A percentile compares a stretch with the other conserved stretches of the same genome.
phyloP scores from a whole-genome alignment of 2,113 vertebrate species.

The Callipepla californica region DNA sequence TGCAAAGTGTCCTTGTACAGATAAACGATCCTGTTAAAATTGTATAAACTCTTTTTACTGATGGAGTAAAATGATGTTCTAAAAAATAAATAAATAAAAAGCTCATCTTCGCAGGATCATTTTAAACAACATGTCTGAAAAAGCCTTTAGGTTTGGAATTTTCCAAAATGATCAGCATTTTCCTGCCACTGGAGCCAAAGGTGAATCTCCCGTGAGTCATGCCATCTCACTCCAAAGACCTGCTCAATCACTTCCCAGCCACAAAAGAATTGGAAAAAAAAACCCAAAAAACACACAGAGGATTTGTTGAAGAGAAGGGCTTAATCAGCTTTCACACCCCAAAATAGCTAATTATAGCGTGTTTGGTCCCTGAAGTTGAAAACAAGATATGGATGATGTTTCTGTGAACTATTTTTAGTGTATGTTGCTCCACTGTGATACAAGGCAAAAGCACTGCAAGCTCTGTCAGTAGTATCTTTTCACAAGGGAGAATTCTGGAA shows the following conservation, averaged over 20 bases:
- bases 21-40: neutral
- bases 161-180: neutral
- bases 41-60: neutral
- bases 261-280: neutral
- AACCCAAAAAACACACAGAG: neutral
- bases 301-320: neutral
- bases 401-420: neutral
- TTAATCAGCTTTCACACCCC: neutral
- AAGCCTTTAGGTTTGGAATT: neutral
- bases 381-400: neutral
- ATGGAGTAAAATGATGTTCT: neutral
- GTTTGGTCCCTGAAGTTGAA: neutral
- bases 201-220: neutral
- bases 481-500: neutral
- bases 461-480: neutral
- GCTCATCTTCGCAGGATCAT: neutral
- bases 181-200: neutral
- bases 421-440: neutral
- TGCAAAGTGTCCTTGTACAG: neutral
- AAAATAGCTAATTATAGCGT: neutral
- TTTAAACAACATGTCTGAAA: neutral
- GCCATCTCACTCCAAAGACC: neutral
- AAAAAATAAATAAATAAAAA: neutral
- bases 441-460: neutral
- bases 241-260: neutral